Evolutionary conservation across 2,888 invertebrate genomes (phyloP).

Genomic region (Epinotia nisella): DNA sequence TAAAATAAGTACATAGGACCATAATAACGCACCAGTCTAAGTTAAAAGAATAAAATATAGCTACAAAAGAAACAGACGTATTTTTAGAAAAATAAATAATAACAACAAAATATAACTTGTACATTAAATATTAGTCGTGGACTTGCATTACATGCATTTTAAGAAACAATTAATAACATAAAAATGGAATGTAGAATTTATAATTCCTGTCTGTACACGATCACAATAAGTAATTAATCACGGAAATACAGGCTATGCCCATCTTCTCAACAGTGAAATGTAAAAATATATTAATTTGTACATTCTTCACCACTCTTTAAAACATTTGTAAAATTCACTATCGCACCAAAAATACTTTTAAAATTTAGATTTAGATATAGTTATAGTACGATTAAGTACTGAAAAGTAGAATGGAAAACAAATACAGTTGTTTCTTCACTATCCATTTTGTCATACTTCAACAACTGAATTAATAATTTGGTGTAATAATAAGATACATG

Average conservation of each 20-base stretch:
- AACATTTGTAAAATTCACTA: constrained; percentile 83
- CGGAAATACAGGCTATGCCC: constrained; percentile 81
- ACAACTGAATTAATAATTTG: neutral
- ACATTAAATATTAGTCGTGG: constrained; percentile 79
- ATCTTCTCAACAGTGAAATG: constrained; percentile 80
- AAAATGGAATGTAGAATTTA: constrained; percentile 83
- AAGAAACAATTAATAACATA: constrained; percentile 64
- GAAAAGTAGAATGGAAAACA: constrained; percentile 71
- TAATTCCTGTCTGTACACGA: constrained; percentile 80
- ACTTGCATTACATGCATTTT: constrained; percentile 81
- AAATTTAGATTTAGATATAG: constrained; percentile 69
- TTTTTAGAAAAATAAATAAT: constrained; percentile 70
- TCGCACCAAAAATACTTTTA: constrained; percentile 83
- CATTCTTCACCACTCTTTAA: constrained; percentile 76
- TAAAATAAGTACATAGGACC: constrained; percentile 39
- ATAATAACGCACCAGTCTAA: constrained; percentile 42
- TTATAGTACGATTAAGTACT: constrained; percentile 74
- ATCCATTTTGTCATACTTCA: constrained; percentile 53
- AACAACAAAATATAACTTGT: constrained; percentile 57
- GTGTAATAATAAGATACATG: neutral
- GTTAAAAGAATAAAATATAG: constrained; percentile 62
- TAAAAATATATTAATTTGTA: constrained; percentile 85
- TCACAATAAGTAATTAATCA: constrained; percentile 82
- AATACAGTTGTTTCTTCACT: constrained; percentile 62
- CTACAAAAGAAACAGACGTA: constrained; percentile 57